Base-by-base conservation (phyloP, 1,140 invertebrate species). In the Pseudoatta argentina region DNA sequence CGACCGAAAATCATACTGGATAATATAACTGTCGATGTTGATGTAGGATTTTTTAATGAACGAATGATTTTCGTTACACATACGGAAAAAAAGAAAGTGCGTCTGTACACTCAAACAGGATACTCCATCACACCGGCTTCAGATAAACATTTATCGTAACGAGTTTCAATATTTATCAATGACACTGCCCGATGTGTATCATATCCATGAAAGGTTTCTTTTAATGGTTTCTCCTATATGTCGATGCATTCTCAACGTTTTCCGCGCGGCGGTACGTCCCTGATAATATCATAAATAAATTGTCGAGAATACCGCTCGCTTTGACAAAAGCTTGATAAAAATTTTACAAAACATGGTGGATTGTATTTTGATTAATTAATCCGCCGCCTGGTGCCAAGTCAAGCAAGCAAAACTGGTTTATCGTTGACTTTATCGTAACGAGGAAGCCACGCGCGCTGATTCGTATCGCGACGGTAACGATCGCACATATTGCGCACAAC, bases 71-170 rank as follows among this genome's bases (percentile, higher is more conserved):
- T 75, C 18, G 55, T 72, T 48, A 24, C 39, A 39, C 30, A 24
- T 24, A 55, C 48, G 30, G 21, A 18, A 44, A 66, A 30, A 83
- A 82, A 73, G 63, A 81, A 81, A 81, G 67, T 55, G 7, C 69
- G 12, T 21, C 57, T 39, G 34, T 39, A 30, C 53, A 21, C 53
- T 71, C 39, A 24, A 72, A 61, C 79, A 82, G 79, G 79, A 82
- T 73, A 18, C 79, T 82, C 24, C 79, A 82, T 82, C 79, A 72
- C 27, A 21, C 78, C 14, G 57, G 39, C 24, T 61, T 44, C 79
- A 57, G 59, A 83, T 75, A 73, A 83, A 83, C 48, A 83, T 75
- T 83, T 61, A 83, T 83, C 55, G 69, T 61, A 73, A 83, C 79
- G 79, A 73, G 67, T 82, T 73, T 73, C 53, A 82, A 48, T 82